Conservation (phyloP, 2,888 invertebrate genomes). For the Gasteruption jaculator region DNA sequence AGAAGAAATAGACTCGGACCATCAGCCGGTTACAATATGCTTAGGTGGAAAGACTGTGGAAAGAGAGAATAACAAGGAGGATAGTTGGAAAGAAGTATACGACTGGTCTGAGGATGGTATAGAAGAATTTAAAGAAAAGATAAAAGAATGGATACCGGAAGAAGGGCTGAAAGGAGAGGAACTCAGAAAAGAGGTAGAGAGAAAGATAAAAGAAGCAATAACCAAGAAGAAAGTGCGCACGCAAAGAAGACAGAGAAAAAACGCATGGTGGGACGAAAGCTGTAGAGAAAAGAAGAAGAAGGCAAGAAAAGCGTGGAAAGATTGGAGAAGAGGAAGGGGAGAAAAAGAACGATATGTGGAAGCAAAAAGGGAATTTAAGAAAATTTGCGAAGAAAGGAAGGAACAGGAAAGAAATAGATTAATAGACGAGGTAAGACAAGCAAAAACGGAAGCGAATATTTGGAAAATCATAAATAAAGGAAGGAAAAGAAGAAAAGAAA, state of each 20-base stretch:
- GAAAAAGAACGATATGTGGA: not conserved
- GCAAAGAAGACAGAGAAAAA: too few relatives aligned
- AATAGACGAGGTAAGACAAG: not conserved
- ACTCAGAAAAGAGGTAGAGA: too few relatives aligned
- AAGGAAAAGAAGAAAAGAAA: not conserved
- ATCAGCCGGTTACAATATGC: too few relatives aligned
- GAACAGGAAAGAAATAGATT: constrained; percentile 1
- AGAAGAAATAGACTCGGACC: not conserved
- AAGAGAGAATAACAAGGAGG: too few relatives aligned
- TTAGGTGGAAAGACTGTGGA: too few relatives aligned
- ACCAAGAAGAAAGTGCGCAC: too few relatives aligned
- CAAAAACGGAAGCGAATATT: not conserved
- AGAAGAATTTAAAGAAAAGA: not conserved
- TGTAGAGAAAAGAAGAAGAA: too few relatives aligned
- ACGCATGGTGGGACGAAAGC: too few relatives aligned
- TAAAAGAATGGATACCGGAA: too few relatives aligned
- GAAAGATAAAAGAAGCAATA: not conserved
- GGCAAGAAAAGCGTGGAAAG: too few relatives aligned
- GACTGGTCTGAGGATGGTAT: not conserved
- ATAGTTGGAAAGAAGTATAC: too few relatives aligned
- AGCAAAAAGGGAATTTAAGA: not conserved
- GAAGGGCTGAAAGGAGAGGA: too few relatives aligned
- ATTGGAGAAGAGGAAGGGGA: not conserved
- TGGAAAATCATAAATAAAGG: not conserved
- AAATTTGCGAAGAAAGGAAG: not conserved